Base-by-base conservation (phyloP, 2,888 invertebrate genomes). In the Ectemnius cavifrons region DNA sequence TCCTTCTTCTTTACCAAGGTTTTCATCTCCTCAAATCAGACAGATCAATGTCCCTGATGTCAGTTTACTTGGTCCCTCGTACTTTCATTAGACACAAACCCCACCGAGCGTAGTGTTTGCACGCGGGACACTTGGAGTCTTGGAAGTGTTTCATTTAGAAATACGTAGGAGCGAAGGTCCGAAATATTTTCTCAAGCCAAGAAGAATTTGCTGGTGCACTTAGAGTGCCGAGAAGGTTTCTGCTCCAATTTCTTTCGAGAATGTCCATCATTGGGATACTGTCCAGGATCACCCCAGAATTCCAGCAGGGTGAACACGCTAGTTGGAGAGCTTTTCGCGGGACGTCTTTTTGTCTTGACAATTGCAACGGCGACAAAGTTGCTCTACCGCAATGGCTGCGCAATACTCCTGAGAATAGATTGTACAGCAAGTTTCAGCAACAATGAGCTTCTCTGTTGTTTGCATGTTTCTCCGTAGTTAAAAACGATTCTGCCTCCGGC, bases 171-270 rank as follows among this genome's bases (percentile, higher is more conserved):
- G 4, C 11, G 16, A 3, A 28, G 64, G 8, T 47, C 8, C 27
- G n/a, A 5, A 52, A 16, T 52, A n/a, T 45, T 18, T 47, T 63
- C 59, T 56, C 47, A 47, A 52, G 64, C 45, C 60, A 47, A 62
- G 52, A 28, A 37, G 37, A 37, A 37, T 37, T 37, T 11, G 37
- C 37, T 8, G 8, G 37, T 16, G 52, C 52, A 16, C n/a, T 16
- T 16, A 16, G n/a, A 14, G 52, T 63, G 71, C 47, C 23, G 67
- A 63, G 74, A 64, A 66, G 68, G 74, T 70, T 78, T 78, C 74
- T 78, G 78, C 78, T 78, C 78, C 78, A 78, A 78, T 78, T 78
- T 78, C 78, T 74, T 65, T 13, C 78, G 64, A 59, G 78, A 68
- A 78, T 78, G 78, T 71, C 78, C 71, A 74, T 71, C 78, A 69